phyloP scores from a whole-genome alignment of 1,140 invertebrate genomes.

The Diorhabda sublineata region DNA sequence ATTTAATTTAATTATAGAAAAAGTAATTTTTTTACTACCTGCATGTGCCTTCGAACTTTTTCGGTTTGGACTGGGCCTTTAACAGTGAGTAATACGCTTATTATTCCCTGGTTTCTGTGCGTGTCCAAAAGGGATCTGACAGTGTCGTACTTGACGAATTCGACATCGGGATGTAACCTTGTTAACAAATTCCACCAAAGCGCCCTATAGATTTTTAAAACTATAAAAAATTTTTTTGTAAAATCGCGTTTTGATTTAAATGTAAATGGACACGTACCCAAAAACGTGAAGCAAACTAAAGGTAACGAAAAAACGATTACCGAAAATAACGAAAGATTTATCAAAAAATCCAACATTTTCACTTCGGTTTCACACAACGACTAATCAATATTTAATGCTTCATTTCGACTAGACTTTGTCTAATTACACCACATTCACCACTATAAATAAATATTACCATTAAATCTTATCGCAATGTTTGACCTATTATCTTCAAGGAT shows the following conservation, averaged over 20 bases:
- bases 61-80: slow-evolving; percentile 50
- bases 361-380: neutral
- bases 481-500: slow-evolving; percentile 20
- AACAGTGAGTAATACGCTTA: slow-evolving; percentile 61
- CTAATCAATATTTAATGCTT: neutral
- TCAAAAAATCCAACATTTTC: neutral
- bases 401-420: neutral
- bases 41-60: slow-evolving; percentile 39
- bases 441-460: slow-evolving; percentile 22
- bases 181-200: slow-evolving; percentile 39
- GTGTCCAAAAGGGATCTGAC: slow-evolving; percentile 64
- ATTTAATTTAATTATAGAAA: neutral
- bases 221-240: slow-evolving; percentile 29
- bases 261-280: neutral
- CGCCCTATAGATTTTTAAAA: slow-evolving; percentile 29
- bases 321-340: neutral
- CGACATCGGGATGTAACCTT: slow-evolving; percentile 47
- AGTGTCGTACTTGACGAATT: slow-evolving; percentile 61
- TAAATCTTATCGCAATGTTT: slow-evolving; percentile 7
- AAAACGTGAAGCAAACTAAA: neutral
- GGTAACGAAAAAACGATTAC: neutral
- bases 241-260: neutral
- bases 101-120: slow-evolving; percentile 64
- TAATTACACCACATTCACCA: neutral
- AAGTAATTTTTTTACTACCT: slow-evolving; percentile 31